Evolutionary conservation across 2,113 vertebrate species (phyloP).

Genomic region (Mormyrus lacerda): DNA sequence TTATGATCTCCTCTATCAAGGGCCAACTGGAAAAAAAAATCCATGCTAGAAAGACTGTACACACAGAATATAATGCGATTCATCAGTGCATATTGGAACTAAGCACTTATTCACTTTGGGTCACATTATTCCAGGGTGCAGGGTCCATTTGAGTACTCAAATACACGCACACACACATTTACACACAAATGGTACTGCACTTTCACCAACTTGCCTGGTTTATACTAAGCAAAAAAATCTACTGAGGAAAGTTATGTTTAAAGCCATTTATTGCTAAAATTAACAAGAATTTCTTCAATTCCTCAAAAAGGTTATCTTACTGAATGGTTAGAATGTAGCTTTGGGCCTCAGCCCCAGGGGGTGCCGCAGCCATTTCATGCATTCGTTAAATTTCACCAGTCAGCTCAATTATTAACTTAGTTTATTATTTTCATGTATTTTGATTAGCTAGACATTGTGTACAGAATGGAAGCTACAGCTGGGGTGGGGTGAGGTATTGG

Average conservation of each 20-base stretch:
- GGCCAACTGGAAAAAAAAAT: not conserved
- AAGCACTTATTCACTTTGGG: not conserved
- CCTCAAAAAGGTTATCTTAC: not conserved
- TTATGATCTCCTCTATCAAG: not conserved
- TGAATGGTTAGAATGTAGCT: not conserved
- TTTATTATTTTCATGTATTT: not conserved
- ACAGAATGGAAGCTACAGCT: not conserved
- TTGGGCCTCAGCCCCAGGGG: not conserved
- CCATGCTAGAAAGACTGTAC: not conserved
- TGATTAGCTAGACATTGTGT: not conserved
- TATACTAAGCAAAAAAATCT: not conserved
- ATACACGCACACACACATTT: not conserved
- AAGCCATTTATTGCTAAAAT: not conserved
- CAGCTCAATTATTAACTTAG: not conserved
- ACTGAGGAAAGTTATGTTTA: not conserved
- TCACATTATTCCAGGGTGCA: not conserved
- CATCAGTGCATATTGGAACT: not conserved
- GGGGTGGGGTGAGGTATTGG: not conserved
- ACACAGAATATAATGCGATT: not conserved
- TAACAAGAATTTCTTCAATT: not conserved
- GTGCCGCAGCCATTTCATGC: not conserved
- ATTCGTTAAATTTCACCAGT: not conserved
- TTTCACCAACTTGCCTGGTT: not conserved
- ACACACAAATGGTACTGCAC: not conserved
- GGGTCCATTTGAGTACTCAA: not conserved